Percentiles rank a stretch among this genome's conserved stretches.
phyloP scores from a whole-genome alignment of 2,797 vertebrate species.

The Carcharodon carcharias region DNA sequence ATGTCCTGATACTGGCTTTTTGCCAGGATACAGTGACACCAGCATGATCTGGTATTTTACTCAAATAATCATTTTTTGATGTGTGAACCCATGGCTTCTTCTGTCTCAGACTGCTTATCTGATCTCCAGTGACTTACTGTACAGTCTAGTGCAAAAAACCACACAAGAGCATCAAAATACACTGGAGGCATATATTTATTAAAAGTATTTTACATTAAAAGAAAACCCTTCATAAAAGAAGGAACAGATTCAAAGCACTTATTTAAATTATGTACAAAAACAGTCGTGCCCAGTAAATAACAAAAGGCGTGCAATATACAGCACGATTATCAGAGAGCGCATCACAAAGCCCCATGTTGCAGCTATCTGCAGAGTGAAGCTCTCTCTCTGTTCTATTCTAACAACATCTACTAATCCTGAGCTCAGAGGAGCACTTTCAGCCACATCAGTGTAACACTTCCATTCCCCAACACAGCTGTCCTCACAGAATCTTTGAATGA shows the following conservation, averaged over 20 bases:
- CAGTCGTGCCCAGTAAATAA: conserved; percentile 28
- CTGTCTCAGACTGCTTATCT: neutral
- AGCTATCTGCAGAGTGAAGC: neutral
- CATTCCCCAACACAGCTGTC: neutral
- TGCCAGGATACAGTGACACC: neutral
- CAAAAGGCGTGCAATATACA: neutral
- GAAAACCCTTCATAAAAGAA: conserved; percentile 3
- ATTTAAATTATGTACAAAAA: conserved; percentile 30
- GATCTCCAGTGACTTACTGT: neutral
- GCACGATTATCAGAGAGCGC: neutral
- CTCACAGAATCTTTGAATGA: neutral
- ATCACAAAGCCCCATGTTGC: neutral
- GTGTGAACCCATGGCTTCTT: neutral
- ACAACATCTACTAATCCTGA: neutral
- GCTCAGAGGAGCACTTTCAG: neutral
- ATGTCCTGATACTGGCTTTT: neutral
- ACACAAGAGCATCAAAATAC: neutral
- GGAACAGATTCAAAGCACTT: neutral
- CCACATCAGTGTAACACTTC: neutral
- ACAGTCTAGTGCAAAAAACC: neutral
- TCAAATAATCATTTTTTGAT: neutral
- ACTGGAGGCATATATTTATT: conserved; percentile 3
- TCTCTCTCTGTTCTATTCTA: neutral
- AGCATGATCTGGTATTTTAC: neutral
- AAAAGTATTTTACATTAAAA: conserved; percentile 31